Evolutionary conservation across 1,140 invertebrate species (phyloP), one percentile per base, ranked within the genome.

Genomic region (Oedothorax gibbosus): DNA sequence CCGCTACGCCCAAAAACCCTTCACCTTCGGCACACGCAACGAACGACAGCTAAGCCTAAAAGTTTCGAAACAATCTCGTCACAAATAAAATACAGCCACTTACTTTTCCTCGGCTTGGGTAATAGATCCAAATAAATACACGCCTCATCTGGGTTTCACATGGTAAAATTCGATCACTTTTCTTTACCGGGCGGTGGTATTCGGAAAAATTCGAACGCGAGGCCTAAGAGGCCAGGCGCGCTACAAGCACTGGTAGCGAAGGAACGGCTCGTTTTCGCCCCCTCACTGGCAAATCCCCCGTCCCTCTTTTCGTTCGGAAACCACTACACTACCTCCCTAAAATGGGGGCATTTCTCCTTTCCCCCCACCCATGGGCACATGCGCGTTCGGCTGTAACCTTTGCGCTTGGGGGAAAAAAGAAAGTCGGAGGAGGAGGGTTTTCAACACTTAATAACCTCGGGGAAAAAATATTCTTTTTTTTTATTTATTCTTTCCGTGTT

Each of bases 381-480:
- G 83, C 83, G 83, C 83, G 83, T 21, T 85, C 83, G 83, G 54
- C 15, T 85, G 83, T 85, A 85, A 78, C 83, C 83, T 85, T 85
- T 85, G 72, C 65, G 83, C 83, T 76, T 71, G 72, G 80, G 81
- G 76, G 76, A 84, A 84, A 60, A 35, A 35, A 35, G 35, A 35
- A 35, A 35, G 35, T 35, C 35, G 35, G 35, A 84, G 75, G 72
- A 72, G 81, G 12, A 54, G 81, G 72, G 72, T 73, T 84, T 84
- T 84, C 81, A 84, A 84, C 81, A 84, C 71, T 71, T 57, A 49
- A 81, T 62, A 71, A 75, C 65, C 53, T 53, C 78, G 56, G 15
- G 51, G 50, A 20, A 56, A 35, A 35, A 35, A 35, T 35, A 35
- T 35, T n/a, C 6, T 54, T 66, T 66, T 75, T 83, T 71, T 83